These are phyloP conservation scores for Ormyrus rosae DNA, from an alignment of 2,888 invertebrate genomes.

Conservation along the genomic window DNA sequence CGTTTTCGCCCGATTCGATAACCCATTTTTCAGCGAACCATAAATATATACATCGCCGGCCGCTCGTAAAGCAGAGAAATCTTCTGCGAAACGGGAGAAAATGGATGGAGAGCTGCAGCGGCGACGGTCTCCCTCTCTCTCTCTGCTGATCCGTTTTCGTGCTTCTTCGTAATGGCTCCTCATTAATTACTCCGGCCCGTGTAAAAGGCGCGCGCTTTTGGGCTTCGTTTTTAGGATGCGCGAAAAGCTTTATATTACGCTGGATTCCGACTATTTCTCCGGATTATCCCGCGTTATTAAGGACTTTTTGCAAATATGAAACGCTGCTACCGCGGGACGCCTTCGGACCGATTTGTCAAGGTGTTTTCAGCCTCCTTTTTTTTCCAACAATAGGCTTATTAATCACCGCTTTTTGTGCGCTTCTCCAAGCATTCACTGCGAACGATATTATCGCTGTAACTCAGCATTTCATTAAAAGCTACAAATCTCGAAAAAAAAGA, in stretches of 20 bases:
- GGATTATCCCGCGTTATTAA: not conserved
- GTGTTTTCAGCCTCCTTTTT: too few species aligned
- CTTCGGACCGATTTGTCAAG: too few species aligned
- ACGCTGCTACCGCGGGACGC: too few species aligned
- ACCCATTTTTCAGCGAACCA: slow-evolving; percentile 54
- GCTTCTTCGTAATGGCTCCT: not conserved
- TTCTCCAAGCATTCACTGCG: too few species aligned
- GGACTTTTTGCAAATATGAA: not conserved
- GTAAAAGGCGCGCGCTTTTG: not conserved
- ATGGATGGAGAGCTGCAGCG: slow-evolving; percentile 3
- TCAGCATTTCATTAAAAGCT: too few species aligned
- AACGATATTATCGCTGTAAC: too few species aligned
- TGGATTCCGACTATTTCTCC: not conserved
- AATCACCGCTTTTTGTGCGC: not conserved
- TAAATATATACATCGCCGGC: slow-evolving; percentile 32
- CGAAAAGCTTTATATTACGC: slow-evolving; percentile 32
- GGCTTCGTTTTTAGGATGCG: slow-evolving; percentile 19
- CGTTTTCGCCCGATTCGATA: slow-evolving; percentile 50
- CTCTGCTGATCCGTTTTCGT: too few species aligned
- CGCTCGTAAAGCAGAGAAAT: slow-evolving; percentile 52
- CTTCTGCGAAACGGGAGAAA: slow-evolving; percentile 39
- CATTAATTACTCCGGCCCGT: not conserved
- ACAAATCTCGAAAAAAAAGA: not conserved
- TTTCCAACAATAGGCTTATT: too few species aligned
- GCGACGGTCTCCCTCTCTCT: slow-evolving; percentile 8